phyloP scores from a whole-genome alignment of 1,140 invertebrate species.

The Goniozus legneri region DNA sequence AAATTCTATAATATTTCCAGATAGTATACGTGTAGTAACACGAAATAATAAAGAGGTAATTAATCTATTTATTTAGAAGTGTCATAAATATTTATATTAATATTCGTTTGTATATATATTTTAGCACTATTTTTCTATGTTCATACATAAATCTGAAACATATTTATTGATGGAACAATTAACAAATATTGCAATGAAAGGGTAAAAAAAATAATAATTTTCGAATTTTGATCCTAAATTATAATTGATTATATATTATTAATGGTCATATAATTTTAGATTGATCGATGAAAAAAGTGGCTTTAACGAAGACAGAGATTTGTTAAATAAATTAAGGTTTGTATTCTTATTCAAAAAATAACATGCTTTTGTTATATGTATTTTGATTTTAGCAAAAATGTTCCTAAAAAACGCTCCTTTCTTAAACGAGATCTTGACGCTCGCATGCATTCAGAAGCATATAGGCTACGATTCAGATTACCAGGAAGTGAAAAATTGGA shows the following conservation, averaged over 20 bases:
- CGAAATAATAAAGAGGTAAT: conserved; percentile 68
- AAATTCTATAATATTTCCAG: conserved; percentile 77
- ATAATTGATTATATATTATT: too few species aligned
- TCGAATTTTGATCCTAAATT: too few species aligned
- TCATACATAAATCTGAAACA: conserved; percentile 84
- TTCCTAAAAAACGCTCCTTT: conserved; percentile 82
- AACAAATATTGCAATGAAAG: conserved; percentile 95
- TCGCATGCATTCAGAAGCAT: conserved; percentile 83
- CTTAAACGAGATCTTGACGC: conserved; percentile 94
- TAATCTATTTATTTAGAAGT: conserved; percentile 5
- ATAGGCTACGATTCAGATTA: conserved; percentile 80
- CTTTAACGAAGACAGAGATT: conserved; percentile 80
- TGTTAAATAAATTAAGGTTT: conserved; percentile 76
- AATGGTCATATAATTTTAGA: conserved; percentile 51
- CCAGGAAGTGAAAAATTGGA: conserved; percentile 88
- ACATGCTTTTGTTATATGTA: not conserved
- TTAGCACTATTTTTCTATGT: conserved; percentile 85
- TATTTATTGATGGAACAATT: conserved; percentile 91
- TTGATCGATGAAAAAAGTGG: conserved; percentile 82
- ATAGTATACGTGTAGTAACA: conserved; percentile 82
- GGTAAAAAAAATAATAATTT: conserved; percentile 63
- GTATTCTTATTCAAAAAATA: conserved; percentile 5
- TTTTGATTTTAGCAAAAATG: conserved; percentile 64
- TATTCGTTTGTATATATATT: conserved; percentile 13
- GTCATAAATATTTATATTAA: not conserved